Evolutionary conservation across 2,888 invertebrate species (phyloP).

Genomic region (Ennomos fuscantarius): DNA sequence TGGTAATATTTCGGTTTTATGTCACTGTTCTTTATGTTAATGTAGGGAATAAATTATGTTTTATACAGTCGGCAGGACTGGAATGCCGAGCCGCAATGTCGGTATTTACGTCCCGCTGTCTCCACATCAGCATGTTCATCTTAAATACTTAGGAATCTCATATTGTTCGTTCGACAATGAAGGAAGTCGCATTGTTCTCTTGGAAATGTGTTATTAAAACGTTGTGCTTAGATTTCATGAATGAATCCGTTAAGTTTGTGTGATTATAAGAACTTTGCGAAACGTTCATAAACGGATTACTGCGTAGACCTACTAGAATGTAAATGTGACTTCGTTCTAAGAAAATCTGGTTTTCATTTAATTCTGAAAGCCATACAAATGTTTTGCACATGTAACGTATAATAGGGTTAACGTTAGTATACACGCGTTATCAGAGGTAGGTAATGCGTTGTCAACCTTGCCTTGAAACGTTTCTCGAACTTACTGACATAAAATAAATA

Average conservation of each 20-base stretch:
- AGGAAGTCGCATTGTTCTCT: slow-evolving; percentile 14
- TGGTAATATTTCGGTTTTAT: slow-evolving; percentile 50
- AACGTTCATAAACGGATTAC: slow-evolving; percentile 21
- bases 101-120: slow-evolving; percentile 22
- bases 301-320: background rate
- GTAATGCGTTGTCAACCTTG: no score
- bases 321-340: slow-evolving; percentile 10
- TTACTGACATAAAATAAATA: no score
- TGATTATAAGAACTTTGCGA: slow-evolving; percentile 1
- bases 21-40: slow-evolving; percentile 46
- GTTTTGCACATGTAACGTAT: background rate
- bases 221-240: background rate
- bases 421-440: no score
- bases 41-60: slow-evolving; percentile 48
- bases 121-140: slow-evolving; percentile 32
- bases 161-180: slow-evolving; percentile 20
- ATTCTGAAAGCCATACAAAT: background rate
- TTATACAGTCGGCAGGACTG: slow-evolving; percentile 35
- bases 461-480: no score
- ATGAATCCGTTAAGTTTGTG: slow-evolving; percentile 20
- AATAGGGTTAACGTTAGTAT: no score
- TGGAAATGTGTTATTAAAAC: slow-evolving; percentile 13
- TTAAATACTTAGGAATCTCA: slow-evolving; percentile 17
- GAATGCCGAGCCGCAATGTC: slow-evolving; percentile 34
- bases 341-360: slow-evolving; percentile 1